Evolutionary conservation across 2,113 vertebrate genomes (phyloP).

Genomic region (Chaetops frenatus): DNA sequence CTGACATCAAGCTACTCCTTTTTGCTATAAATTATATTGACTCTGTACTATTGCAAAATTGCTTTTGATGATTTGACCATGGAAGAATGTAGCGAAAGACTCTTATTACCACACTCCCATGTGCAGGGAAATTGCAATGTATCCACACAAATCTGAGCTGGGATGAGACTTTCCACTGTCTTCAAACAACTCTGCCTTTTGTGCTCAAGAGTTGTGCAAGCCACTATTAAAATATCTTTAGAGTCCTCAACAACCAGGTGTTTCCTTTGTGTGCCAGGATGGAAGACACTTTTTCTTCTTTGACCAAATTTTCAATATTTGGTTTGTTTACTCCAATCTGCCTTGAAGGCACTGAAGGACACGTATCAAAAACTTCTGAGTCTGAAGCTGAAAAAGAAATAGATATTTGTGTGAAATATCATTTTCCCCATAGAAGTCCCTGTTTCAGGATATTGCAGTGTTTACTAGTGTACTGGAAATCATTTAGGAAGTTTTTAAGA

Average conservation of each 20-base stretch:
- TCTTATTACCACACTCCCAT: not conserved
- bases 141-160: slow-evolving; percentile 4
- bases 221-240: not conserved
- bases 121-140: not conserved
- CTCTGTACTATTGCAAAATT: slow-evolving; percentile 17
- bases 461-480: not conserved
- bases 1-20: slow-evolving; percentile 38
- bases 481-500: not conserved
- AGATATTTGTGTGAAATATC: not conserved
- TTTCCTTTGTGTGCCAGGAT: not conserved
- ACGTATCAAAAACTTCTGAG: not conserved
- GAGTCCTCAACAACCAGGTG: not conserved
- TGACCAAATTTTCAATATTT: not conserved
- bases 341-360: not conserved
- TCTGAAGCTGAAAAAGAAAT: not conserved
- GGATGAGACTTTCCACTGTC: slow-evolving; percentile 1
- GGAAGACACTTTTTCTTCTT: not conserved
- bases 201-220: not conserved
- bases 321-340: not conserved
- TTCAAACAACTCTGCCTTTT: not conserved
- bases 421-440: not conserved
- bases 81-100: slow-evolving; percentile 39
- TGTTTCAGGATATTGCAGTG: not conserved
- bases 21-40: slow-evolving; percentile 42
- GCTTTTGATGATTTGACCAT: not conserved